Evolutionary conservation across 2,797 vertebrate genomes (phyloP).

Genomic region (Thamnophis elegans): DNA sequence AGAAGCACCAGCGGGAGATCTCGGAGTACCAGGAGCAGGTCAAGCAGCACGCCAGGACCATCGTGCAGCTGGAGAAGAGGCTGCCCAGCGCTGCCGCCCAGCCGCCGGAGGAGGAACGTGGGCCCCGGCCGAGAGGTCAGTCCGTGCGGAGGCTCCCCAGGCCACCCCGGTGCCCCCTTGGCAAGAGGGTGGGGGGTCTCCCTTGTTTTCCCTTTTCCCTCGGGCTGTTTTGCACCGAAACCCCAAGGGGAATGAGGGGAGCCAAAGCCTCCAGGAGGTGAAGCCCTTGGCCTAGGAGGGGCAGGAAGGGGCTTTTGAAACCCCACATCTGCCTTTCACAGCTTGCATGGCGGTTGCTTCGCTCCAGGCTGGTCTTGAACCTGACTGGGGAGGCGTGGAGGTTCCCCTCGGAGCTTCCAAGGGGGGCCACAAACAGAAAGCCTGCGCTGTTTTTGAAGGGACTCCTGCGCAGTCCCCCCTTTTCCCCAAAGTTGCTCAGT

Average conservation of each 20-base stretch:
- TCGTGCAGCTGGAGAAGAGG: conserved; percentile 74
- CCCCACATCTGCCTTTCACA: no score
- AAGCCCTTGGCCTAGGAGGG: no score
- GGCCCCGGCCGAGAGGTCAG: conserved; percentile 68
- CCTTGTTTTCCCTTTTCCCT: no score
- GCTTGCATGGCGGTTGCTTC: neutral
- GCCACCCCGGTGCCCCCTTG: no score
- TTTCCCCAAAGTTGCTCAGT: no score
- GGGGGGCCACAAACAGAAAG: no score
- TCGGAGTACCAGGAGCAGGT: conserved; percentile 74
- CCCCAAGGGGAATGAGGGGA: no score
- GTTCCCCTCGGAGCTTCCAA: neutral
- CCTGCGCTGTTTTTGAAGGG: neutral
- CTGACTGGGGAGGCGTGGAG: neutral
- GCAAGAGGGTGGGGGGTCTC: no score
- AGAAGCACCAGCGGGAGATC: conserved; percentile 57
- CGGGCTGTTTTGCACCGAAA: no score
- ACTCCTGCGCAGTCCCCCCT: no score
- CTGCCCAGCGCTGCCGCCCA: conserved; percentile 36
- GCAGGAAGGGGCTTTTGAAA: no score
- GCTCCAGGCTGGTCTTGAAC: neutral
- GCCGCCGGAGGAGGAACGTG: conserved; percentile 57
- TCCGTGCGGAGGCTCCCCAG: conserved; percentile 23
- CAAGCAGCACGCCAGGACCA: conserved; percentile 78
- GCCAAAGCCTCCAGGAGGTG: no score